phyloP scores from a whole-genome alignment of 64 coral and sea anemone genomes.

The Porites lutea region DNA sequence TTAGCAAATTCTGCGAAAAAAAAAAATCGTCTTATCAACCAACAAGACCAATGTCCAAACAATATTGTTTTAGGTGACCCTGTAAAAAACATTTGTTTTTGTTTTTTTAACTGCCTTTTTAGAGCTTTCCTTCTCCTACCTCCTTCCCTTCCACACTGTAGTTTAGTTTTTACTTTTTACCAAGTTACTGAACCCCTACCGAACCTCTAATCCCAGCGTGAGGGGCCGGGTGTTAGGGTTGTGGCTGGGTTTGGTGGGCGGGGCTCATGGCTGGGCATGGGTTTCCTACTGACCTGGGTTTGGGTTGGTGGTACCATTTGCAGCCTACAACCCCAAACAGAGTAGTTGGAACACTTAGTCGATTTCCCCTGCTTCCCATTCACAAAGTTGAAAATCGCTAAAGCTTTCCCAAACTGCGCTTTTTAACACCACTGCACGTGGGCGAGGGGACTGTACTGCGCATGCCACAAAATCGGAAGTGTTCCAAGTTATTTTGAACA shows the following conservation, averaged over 20 bases:
- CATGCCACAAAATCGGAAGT: not conserved
- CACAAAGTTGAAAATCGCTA: not conserved
- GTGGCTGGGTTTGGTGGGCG: not conserved
- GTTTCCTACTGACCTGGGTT: not conserved
- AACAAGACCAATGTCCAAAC: not conserved
- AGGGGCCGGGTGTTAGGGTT: not conserved
- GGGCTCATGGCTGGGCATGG: not conserved
- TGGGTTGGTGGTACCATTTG: not conserved
- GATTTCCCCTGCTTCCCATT: not conserved
- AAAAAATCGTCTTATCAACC: not conserved
- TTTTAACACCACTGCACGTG: not conserved
- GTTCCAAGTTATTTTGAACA: not conserved
- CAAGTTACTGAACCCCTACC: not conserved
- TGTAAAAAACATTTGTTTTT: slow-evolving; percentile 3
- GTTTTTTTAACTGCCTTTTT: not conserved
- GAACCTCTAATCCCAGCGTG: not conserved
- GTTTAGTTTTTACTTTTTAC: slow-evolving; percentile 2
- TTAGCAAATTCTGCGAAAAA: not conserved
- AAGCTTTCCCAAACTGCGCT: not conserved
- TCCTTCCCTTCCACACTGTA: not conserved
- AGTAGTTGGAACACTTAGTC: not conserved
- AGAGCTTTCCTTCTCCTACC: not conserved
- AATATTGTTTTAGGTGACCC: not conserved
- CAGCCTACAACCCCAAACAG: not conserved
- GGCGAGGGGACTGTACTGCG: not conserved